Base-by-base conservation (phyloP, 1,140 invertebrate genomes). In the Drosophila tristis region DNA sequence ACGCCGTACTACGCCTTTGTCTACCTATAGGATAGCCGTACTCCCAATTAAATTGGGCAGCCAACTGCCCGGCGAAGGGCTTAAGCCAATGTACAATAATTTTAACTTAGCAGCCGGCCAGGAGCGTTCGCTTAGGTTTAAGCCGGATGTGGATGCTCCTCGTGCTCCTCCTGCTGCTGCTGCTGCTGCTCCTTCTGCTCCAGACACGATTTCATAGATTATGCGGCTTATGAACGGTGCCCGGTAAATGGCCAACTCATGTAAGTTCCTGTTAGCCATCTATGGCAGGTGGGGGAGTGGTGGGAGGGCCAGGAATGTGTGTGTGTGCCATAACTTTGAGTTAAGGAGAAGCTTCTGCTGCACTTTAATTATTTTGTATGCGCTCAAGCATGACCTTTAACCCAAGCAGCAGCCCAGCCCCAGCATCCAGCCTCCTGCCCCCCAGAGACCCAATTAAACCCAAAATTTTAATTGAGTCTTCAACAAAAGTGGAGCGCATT, bases 81-180 rank as follows among this genome's bases (percentile, higher is more conserved):
- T 76, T 76, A 76, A 76, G 74, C 74, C 73, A 65, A 56, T 76
- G 57, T 68, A 76, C 74, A 76, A 76, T 76, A 76, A 76, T 76
- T 76, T 76, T 68, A 76, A 76, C 74, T 76, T 76, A 76, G 65
- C 64, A 51, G 50, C 48, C 23, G 26, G 35, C 64, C 64, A 47
- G 53, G 45, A 68, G 64, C 53, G 45, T 70, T 48, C 65, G 67
- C 43, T 63, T 63, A 66, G 62, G 65, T 58, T 71, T 71, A 71
- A 70, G 66, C 35, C 35, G 35, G 35, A 39, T 39, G 11, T 1
- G 35, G 35, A 39, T 39, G 4, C 35, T 13, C 11, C 35, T 13
- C 11, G 13, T 39, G 4, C 35, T 13, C 11, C 35, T 13, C 11
- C 8, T 2, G n/a, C 20, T 16, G 16, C 16, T 16, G 16, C 9